Evolutionary conservation across 2,113 vertebrate species (phyloP), one percentile per base, ranked within the genome.

Genomic region (Cebidichthys violaceus): DNA sequence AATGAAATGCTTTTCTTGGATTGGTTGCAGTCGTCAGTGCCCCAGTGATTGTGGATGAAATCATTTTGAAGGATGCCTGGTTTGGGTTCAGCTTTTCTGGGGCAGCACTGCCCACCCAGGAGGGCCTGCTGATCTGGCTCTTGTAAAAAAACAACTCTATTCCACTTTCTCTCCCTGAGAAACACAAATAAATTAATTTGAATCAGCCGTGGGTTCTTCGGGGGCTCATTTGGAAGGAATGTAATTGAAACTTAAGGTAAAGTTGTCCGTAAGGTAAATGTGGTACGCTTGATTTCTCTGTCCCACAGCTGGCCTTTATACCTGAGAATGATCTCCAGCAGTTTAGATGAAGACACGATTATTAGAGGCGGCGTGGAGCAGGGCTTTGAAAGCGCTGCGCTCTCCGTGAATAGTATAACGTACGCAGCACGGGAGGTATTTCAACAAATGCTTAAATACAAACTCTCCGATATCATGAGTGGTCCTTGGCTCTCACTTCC

Each of bases 171-270:
- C 70, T 90, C 57, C 62, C 41, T 29, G 24, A 88, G 82, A 87
- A 93, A 91, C 82, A 84, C 80, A 92, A 94, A 91, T 90, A 92
- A 91, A 94, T 90, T 90, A 64, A 74, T 84, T 92, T 93, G 93
- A 92, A 94, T 94, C 92, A 94, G 81, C 83, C 43, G 10, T 33
- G 70, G 43, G 75, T 76, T 90, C 84, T 91, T 92, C n/a, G 1
- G 87, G 77, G 89, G 73, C 84, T 90, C 88, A 84, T 93, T 92
- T 90, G 86, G 86, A 91, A 91, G 77, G 91, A 92, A 93, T 93
- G 93, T 86, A 92, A 94, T 90, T 89, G 78, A 91, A 90, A 90
- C 86, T 87, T 81, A 88, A 89, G 70, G 91, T 90, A 88, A 85
- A 85, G 87, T 90, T 88, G 83, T 90, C 90, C 75, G 88, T 86